Base-by-base conservation (phyloP, 2,888 invertebrate species). In the Octodonta nipae region DNA sequence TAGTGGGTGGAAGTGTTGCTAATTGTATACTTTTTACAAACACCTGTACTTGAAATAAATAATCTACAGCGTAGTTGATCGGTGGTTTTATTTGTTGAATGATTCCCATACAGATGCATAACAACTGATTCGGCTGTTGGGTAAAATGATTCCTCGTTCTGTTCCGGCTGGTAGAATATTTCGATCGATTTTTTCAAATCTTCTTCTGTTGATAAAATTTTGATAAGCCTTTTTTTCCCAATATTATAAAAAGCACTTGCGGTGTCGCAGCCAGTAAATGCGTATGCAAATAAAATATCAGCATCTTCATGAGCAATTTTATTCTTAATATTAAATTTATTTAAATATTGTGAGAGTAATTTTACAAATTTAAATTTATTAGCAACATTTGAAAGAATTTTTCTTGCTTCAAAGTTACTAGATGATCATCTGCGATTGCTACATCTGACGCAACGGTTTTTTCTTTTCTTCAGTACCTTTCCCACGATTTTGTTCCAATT, bases 41-140 rank as follows among this genome's bases (percentile, higher is more conserved):
- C n/a, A 20, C 20, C 20, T n/a, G n/a, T 20, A 20, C n/a, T 20
- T 20, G 20, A 20, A 20, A 20, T n/a, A 20, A 20, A 20, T 20
- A 20, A 20, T 20, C 20, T 20, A 20, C n/a, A 20, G 20, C n/a
- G 20, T n/a, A 20, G 20, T 20, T 20, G 20, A 20, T n/a, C n/a
- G 6, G 20, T 20, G 20, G 7, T 20, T 20, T 20, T 20, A 7
- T 20, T n/a, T 6, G 6, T 20, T 20, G 6, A 6, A 20, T n/a
- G 20, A n/a, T n/a, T n/a, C 7, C 20, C 20, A 20, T 20, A 20
- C 20, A 20, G 20, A 7, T n/a, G 20, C 20, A 20, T 7, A 7
- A 20, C 20, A 6, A 20, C n/a, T 20, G 6, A 7, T 20, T 20
- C 20, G 20, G 7, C 20, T 20, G n/a, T n/a, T 6, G 20, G 20